Evolutionary conservation across 1,140 invertebrate species (phyloP).

Genomic region (Scaptomyza graminum): DNA sequence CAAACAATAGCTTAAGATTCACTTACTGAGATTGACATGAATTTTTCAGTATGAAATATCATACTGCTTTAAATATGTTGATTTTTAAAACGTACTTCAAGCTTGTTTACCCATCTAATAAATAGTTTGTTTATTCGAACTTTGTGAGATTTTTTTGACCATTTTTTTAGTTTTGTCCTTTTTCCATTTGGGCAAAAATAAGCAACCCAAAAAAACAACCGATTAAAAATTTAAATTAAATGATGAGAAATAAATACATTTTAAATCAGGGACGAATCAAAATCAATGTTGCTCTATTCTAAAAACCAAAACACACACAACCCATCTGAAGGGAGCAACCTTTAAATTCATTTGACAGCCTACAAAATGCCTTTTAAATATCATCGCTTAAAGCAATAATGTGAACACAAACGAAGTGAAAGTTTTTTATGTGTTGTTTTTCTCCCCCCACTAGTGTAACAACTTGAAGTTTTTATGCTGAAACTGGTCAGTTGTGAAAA

Average conservation of each 20-base stretch:
- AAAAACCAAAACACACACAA: neutral
- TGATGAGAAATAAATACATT: conserved; percentile 16
- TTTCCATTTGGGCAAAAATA: neutral
- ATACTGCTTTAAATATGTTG: neutral
- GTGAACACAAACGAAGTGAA: conserved; percentile 3
- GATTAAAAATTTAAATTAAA: conserved; percentile 7
- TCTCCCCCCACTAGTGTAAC: neutral
- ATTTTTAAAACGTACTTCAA: no score
- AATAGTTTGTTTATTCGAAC: conserved; percentile 1
- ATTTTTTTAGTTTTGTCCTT: neutral
- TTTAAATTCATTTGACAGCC: neutral
- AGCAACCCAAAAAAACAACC: neutral
- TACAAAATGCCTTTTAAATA: conserved; percentile 4
- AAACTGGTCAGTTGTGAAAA: conserved; percentile 2
- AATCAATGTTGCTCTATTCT: neutral
- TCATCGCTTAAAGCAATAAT: neutral
- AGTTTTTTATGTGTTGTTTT: neutral
- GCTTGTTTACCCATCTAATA: neutral
- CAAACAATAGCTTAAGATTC: no score
- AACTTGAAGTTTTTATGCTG: conserved; percentile 5
- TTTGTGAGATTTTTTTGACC: neutral
- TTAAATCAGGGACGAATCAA: conserved; percentile 4
- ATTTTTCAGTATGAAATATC: no score
- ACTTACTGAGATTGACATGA: no score
- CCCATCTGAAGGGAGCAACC: neutral